Base-by-base conservation (phyloP, 2,888 invertebrate genomes). In the Eurytoma adleriae region DNA sequence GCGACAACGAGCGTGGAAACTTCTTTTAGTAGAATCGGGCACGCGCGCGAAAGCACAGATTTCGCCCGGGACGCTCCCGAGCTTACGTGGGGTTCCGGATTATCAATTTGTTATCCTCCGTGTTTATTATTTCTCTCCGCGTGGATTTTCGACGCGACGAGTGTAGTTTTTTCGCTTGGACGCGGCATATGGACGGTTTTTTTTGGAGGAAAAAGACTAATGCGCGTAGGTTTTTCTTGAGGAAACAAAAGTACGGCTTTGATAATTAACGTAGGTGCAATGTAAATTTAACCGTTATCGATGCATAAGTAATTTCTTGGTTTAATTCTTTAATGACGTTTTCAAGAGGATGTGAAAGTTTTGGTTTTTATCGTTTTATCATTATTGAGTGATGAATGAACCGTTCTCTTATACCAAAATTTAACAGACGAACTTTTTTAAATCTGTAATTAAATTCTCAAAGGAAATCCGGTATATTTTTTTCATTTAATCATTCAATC, bases 1-100 rank as follows among this genome's bases (percentile, higher is more conserved):
- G 89, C 89, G 89, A 90, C 90, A 90, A 90, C 90, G 90, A 90
- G 90, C 90, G 88, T 87, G 87, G 87, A 90, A 90, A 90, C 84
- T 90, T 90, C 88, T 89, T 90, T 80, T 69, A 59, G 73, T 73
- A 30, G 48, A 54, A 78, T 75, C 68, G 57, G 61, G 3, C 54
- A 40, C 40, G 40, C 40, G 40, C 40, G 40, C 40, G 68, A 24
- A 20, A 50, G 54, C 70, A 87, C 88, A 88, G 90, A 90, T 90
- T 90, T 86, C 87, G 16, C 20, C 64, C 50, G 70, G 12, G 54
- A 27, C 30, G 20, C n/a, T 24, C 24, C 24, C 50, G 20, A 50
- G 20, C 48, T 13, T 16, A 56, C 13, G 89, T 87, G 87, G 88
- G 87, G 85, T 89, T 88, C 88, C 86, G 88, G 89, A 90, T 90